Percentiles rank a stretch among this genome's conserved stretches.
Evolutionary conservation across 1,140 invertebrate genomes (phyloP).

Genomic region (Drosophila arizonae): DNA sequence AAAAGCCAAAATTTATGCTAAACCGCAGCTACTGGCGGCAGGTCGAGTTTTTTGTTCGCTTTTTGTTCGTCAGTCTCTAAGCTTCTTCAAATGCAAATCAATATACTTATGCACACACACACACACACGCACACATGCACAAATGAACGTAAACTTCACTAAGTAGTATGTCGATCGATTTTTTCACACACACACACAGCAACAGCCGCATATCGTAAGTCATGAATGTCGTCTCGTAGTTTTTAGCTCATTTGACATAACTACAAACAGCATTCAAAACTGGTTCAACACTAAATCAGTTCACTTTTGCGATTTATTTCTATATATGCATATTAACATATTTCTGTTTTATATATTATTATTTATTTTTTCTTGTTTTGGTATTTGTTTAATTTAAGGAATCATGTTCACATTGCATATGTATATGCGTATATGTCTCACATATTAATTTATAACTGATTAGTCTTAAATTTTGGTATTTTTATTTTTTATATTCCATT

Average conservation of each 20-base stretch:
- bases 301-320: slow-evolving; percentile 5
- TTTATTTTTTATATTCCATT: not conserved
- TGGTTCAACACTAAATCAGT: slow-evolving; percentile 1
- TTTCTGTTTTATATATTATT: not conserved
- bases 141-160: not conserved
- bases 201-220: slow-evolving; percentile 3
- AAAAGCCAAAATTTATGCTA: slow-evolving; percentile 62
- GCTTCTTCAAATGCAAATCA: slow-evolving; percentile 48
- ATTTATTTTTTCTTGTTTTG: not conserved
- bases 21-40: slow-evolving; percentile 57
- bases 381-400: not conserved
- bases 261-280: slow-evolving; percentile 1
- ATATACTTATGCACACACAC: slow-evolving; percentile 20
- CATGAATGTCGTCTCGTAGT: slow-evolving; percentile 4
- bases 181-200: not conserved
- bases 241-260: not conserved
- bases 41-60: slow-evolving; percentile 28
- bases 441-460: too few species aligned
- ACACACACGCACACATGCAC: slow-evolving; percentile 3
- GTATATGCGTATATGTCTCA: not conserved
- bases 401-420: not conserved
- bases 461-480: not conserved
- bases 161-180: slow-evolving; percentile 28
- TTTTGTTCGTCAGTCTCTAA: slow-evolving; percentile 29
- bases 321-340: not conserved